These are phyloP conservation scores for Corythornis madagascariensis DNA, from an alignment of 2,113 vertebrate species.

Conservation along the genomic window DNA sequence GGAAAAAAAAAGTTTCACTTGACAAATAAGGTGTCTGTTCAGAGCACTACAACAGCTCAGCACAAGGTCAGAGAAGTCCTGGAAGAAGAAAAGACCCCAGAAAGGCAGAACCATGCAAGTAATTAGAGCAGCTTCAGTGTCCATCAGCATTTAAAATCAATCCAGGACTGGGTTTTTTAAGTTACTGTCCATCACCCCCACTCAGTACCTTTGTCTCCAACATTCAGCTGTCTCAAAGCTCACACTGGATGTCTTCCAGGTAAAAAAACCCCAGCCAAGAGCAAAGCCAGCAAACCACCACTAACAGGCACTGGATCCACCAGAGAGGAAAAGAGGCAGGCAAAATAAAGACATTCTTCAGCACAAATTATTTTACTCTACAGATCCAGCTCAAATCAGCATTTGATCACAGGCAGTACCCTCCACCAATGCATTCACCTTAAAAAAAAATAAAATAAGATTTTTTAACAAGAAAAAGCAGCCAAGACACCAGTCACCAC, in stretches of 20 bases:
- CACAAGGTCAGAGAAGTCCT: background rate
- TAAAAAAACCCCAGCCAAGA: too few relatives aligned
- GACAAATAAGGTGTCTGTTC: background rate
- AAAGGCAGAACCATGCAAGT: background rate
- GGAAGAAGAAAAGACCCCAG: background rate
- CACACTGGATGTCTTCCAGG: too few relatives aligned
- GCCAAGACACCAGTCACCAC: too few relatives aligned
- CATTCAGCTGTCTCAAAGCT: too few relatives aligned
- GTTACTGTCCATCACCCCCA: background rate
- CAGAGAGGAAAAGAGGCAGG: too few relatives aligned
- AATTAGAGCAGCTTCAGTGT: background rate
- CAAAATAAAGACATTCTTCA: background rate
- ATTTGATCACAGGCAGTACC: too few relatives aligned
- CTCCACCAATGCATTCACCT: background rate
- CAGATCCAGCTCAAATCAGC: too few relatives aligned
- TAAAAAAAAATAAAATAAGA: background rate
- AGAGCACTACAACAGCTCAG: background rate
- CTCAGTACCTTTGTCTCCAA: too few relatives aligned
- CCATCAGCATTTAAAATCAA: background rate
- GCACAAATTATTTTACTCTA: too few relatives aligned
- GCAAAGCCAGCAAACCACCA: too few relatives aligned
- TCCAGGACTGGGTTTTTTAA: background rate
- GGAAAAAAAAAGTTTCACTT: background rate
- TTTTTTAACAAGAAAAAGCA: background rate
- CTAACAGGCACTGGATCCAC: too few relatives aligned